Evolutionary conservation across 1,140 invertebrate species (phyloP).

Genomic region (Pogonus chalceus): DNA sequence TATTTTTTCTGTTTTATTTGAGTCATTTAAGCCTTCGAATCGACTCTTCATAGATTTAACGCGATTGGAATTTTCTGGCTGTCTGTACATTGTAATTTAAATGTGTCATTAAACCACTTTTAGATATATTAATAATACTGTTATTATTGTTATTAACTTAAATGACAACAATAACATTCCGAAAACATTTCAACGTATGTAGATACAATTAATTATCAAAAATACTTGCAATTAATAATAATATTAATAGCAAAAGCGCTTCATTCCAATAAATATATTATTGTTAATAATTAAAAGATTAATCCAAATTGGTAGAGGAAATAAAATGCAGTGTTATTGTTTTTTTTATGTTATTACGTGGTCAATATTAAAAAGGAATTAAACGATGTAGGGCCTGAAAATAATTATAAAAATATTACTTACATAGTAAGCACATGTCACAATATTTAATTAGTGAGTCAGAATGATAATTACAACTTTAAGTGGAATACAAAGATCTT

Average conservation of each 20-base stretch:
- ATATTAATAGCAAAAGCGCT: too few species aligned
- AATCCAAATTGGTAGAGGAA: too few species aligned
- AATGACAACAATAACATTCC: too few species aligned
- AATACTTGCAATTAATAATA: too few species aligned
- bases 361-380: background rate
- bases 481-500: background rate
- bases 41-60: conserved; percentile 31
- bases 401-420: background rate
- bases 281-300: too few species aligned
- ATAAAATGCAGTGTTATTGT: background rate
- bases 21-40: conserved; percentile 21
- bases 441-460: background rate
- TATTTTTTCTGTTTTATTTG: background rate
- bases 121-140: too few species aligned
- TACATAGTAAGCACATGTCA: background rate
- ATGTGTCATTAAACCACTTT: too few species aligned
- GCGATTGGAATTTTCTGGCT: conserved; percentile 28
- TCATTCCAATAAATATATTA: too few species aligned
- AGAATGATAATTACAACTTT: background rate
- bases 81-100: conserved; percentile 26
- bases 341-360: background rate
- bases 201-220: too few species aligned
- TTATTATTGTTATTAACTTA: too few species aligned
- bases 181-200: too few species aligned
- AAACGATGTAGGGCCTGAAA: background rate